These are phyloP conservation scores for Mongoloraphidia duomilia DNA, from an alignment of 2,888 invertebrate species.

Conservation along the genomic window DNA sequence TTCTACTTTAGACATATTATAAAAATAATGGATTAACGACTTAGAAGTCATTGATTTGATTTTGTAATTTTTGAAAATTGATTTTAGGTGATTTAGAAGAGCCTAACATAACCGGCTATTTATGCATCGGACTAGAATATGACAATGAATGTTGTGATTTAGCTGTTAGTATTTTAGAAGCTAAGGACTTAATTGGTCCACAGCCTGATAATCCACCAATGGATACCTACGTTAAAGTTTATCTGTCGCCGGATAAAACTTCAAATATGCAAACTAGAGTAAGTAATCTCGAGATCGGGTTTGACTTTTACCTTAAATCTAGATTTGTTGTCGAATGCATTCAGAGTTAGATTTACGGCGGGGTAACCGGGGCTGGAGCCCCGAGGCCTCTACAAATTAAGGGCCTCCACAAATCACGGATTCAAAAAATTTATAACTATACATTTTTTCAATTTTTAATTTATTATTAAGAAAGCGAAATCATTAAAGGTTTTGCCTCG, in stretches of 20 bases:
- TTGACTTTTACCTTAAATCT: neutral
- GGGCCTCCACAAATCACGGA: no score
- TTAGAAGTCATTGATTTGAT: no score
- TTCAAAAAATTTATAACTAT: no score
- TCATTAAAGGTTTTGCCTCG: no score
- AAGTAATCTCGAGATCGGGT: constrained; percentile 13
- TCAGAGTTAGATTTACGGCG: no score
- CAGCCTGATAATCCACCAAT: constrained; percentile 41
- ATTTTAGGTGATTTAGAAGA: constrained; percentile 46
- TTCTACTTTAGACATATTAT: no score
- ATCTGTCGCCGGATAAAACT: constrained; percentile 54
- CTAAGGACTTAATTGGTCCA: constrained; percentile 51
- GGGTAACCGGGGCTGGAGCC: no score
- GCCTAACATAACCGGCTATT: constrained; percentile 55
- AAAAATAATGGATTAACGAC: no score
- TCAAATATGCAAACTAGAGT: constrained; percentile 51
- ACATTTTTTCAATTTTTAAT: no score
- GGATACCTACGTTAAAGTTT: constrained; percentile 64
- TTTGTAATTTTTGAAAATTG: no score
- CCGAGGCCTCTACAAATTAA: no score
- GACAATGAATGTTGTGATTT: constrained; percentile 45
- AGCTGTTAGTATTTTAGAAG: constrained; percentile 60
- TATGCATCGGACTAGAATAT: constrained; percentile 63
- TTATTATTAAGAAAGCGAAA: no score
- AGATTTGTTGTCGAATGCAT: neutral